Percentiles rank a stretch among this genome's conserved stretches.
Evolutionary conservation across 2,797 vertebrate species (phyloP).

Genomic region (Uromys caudimaculatus): DNA sequence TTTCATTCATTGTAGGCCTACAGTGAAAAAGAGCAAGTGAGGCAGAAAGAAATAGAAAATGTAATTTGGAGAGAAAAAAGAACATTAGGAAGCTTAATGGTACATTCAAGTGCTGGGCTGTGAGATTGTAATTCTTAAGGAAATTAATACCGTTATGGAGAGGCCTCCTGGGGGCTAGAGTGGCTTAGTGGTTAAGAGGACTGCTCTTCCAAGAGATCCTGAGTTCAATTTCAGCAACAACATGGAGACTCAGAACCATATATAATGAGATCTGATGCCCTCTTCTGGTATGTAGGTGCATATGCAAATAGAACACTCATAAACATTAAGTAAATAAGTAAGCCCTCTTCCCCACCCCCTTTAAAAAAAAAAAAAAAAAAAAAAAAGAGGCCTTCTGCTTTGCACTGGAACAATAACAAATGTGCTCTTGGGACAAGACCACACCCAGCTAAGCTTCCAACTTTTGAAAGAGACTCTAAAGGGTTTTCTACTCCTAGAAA

Average conservation of each 20-base stretch:
- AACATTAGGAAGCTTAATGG: neutral
- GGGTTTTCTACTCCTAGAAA: neutral
- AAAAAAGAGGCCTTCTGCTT: neutral
- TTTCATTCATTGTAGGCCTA: neutral
- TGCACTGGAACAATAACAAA: neutral
- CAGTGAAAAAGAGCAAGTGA: neutral
- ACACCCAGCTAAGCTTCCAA: neutral
- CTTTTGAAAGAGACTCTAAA: neutral
- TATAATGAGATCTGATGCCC: neutral
- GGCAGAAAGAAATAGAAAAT: neutral
- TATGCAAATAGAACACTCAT: neutral
- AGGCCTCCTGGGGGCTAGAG: neutral
- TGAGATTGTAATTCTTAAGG: neutral
- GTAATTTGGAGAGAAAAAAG: neutral
- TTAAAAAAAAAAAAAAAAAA: neutral
- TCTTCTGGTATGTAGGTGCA: neutral
- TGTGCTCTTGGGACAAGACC: neutral
- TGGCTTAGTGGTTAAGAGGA: too few relatives aligned
- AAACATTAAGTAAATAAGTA: neutral
- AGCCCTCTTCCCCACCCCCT: neutral
- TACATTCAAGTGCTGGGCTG: neutral
- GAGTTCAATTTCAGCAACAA: neutral
- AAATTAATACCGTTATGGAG: neutral
- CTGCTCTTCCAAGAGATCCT: too few relatives aligned
- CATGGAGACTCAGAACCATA: neutral